These are phyloP conservation scores for Mimachlamys varia DNA, from an alignment of 2,888 invertebrate species.

Conservation along the genomic window DNA sequence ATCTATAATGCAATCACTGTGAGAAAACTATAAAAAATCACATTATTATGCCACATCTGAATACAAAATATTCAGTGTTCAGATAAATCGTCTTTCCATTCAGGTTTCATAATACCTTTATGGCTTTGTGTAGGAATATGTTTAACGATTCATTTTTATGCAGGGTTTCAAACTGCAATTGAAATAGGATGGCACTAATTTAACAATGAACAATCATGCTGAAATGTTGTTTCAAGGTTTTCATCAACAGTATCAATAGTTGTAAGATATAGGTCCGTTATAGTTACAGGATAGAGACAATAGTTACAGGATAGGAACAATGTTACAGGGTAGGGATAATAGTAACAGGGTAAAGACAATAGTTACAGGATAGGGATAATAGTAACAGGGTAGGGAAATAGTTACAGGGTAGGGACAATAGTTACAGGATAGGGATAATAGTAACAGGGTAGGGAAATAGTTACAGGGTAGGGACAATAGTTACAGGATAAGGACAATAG, in stretches of 20 bases:
- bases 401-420: too few species aligned
- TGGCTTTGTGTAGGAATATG: too few species aligned
- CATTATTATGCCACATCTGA: not conserved
- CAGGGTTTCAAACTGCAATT: not conserved
- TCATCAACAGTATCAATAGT: not conserved
- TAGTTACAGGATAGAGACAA: too few species aligned
- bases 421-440: not conserved
- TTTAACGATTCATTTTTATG: too few species aligned
- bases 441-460: too few species aligned
- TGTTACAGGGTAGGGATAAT: too few species aligned
- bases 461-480: too few species aligned
- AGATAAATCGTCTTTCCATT: not conserved
- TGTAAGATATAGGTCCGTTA: too few species aligned
- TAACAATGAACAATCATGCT: not conserved
- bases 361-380: not conserved
- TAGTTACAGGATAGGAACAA: not conserved
- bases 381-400: too few species aligned
- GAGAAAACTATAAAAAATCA: conserved; percentile 5
- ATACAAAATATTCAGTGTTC: not conserved
- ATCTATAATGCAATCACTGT: not conserved
- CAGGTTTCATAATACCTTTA: not conserved
- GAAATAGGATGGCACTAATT: not conserved
- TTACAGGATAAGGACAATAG: too few species aligned
- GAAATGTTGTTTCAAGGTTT: not conserved
- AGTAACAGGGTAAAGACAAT: too few species aligned